Percentiles rank a stretch among this genome's conserved stretches.
Conservation (phyloP, 2,888 invertebrate species). For the Caenorhabditis sp. region DNA sequence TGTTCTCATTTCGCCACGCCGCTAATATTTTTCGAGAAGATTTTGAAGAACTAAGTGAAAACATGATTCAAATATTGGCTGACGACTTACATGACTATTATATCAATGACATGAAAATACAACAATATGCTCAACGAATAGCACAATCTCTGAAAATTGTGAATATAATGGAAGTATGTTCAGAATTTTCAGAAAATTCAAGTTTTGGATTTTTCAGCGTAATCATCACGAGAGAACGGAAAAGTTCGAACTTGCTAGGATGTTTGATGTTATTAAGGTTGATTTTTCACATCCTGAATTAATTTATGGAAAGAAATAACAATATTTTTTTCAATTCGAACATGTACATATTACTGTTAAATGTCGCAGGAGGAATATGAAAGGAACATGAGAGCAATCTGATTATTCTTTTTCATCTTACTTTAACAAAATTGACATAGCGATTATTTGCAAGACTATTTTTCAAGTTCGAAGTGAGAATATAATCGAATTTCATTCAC, state of each 20-base stretch:
- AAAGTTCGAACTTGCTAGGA: constrained; percentile 36
- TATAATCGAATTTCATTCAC: no score
- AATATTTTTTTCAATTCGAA: no score
- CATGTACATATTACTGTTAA: no score
- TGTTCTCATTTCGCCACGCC: not conserved
- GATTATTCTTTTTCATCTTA: no score
- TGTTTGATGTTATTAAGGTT: constrained; percentile 47
- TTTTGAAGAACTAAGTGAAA: not conserved
- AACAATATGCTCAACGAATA: constrained; percentile 9
- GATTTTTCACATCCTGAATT: constrained; percentile 33
- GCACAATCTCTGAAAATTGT: constrained; percentile 45
- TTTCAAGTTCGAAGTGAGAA: no score
- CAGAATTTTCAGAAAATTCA: constrained; percentile 11
- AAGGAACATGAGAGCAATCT: no score
- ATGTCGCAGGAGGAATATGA: no score
- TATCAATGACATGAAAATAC: not conserved
- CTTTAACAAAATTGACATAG: no score
- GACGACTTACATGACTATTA: not conserved
- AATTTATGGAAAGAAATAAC: not conserved
- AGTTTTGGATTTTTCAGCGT: constrained; percentile 15
- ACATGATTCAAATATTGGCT: not conserved
- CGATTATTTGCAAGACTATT: no score
- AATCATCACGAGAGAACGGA: constrained; percentile 4
- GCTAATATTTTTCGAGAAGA: not conserved
- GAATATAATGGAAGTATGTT: constrained; percentile 42